These are phyloP conservation scores for Anoplopoma fimbria DNA, from an alignment of 2,113 vertebrate genomes.

Conservation along the genomic window DNA sequence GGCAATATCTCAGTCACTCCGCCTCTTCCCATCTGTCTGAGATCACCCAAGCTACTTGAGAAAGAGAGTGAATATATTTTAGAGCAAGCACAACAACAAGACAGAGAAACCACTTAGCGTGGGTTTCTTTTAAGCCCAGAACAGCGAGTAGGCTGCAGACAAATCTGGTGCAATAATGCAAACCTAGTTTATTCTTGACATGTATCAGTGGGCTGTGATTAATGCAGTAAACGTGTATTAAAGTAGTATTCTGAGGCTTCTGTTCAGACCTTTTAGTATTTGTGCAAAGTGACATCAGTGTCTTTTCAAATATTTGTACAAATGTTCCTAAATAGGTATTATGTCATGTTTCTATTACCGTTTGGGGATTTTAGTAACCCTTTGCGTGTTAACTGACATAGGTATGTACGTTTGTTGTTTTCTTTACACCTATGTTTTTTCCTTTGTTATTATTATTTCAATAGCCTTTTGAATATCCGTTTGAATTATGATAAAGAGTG, in stretches of 20 bases:
- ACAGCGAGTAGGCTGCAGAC: conserved; percentile 7
- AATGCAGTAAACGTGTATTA: neutral
- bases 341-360: neutral
- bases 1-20: conserved; percentile 53
- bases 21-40: conserved; percentile 67
- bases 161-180: conserved; percentile 7
- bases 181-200: conserved; percentile 2
- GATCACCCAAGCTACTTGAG: conserved; percentile 57
- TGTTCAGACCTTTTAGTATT: neutral
- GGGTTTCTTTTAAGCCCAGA: conserved; percentile 29
- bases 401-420: neutral
- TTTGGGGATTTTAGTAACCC: neutral
- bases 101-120: conserved; percentile 33
- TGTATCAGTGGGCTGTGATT: neutral
- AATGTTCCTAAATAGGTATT: neutral
- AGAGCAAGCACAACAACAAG: conserved; percentile 36
- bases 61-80: conserved; percentile 48
- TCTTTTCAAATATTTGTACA: neutral
- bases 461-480: neutral
- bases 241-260: neutral
- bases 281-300: neutral
- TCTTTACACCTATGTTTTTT: neutral
- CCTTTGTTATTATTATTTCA: neutral
- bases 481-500: neutral
- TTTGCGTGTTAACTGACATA: neutral